Percentiles rank a stretch among this genome's conserved stretches.
These are phyloP conservation scores for Ormyrus pomaceus DNA, from an alignment of 2,888 invertebrate genomes.

Conservation along the genomic window DNA sequence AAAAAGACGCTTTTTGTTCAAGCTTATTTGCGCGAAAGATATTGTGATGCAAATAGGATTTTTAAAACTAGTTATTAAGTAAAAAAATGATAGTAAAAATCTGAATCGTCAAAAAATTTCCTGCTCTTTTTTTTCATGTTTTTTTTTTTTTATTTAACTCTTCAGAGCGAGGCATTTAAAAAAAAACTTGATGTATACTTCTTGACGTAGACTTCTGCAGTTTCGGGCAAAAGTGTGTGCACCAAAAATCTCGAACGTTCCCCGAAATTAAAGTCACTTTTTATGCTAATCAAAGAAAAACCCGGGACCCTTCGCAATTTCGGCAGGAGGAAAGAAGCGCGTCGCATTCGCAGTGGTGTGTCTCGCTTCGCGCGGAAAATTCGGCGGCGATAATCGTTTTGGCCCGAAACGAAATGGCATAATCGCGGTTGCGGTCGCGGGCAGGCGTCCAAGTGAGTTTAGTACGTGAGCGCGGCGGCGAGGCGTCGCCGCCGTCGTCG, in stretches of 20 bases:
- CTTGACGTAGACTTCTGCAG: too few relatives aligned
- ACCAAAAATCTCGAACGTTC: too few relatives aligned
- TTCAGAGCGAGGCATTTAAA: too few relatives aligned
- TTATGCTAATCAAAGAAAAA: too few relatives aligned
- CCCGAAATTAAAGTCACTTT: too few relatives aligned
- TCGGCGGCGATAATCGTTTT: conserved; percentile 41
- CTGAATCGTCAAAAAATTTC: not conserved
- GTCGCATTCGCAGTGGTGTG: too few relatives aligned
- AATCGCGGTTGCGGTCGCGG: conserved; percentile 55
- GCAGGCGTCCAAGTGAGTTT: conserved; percentile 66
- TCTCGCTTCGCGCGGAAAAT: not conserved
- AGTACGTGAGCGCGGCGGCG: conserved; percentile 52
- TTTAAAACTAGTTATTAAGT: not conserved
- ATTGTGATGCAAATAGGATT: not conserved
- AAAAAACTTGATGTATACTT: too few relatives aligned
- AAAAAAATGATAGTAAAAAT: not conserved
- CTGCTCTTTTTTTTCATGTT: not conserved
- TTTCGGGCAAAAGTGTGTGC: too few relatives aligned
- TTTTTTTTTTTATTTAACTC: not conserved
- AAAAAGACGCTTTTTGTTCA: not conserved
- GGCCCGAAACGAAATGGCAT: conserved; percentile 26
- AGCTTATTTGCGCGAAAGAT: not conserved
- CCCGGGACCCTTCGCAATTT: too few relatives aligned
- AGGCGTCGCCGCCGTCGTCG: not conserved
- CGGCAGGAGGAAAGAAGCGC: too few relatives aligned